These are phyloP conservation scores for Caenorhabditis imperialis DNA, from an alignment of 2,888 invertebrate genomes.

Conservation along the genomic window DNA sequence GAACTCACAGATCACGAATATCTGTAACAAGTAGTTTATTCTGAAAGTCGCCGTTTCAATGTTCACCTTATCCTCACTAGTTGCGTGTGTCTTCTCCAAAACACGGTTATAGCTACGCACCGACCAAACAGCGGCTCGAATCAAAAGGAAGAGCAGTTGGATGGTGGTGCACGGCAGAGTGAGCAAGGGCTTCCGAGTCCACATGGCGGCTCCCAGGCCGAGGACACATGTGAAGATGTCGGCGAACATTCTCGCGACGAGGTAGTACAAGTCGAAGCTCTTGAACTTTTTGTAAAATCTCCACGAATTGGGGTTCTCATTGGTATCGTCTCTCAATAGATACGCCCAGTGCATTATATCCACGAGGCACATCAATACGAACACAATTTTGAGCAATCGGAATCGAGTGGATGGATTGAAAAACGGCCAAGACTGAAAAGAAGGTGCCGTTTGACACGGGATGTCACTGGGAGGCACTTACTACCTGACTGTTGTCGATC, in stretches of 20 bases:
- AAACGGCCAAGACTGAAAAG: constrained; percentile 51
- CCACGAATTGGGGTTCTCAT: constrained; percentile 65
- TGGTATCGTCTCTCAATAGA: constrained; percentile 65
- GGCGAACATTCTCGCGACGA: constrained; percentile 68
- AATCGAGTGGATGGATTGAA: constrained; percentile 56
- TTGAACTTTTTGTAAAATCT: constrained; percentile 65
- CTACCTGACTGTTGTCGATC: constrained; percentile 48
- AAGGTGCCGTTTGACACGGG: background rate
- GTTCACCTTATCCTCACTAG: constrained; percentile 60
- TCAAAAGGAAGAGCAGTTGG: constrained; percentile 64
- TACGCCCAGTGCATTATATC: constrained; percentile 72
- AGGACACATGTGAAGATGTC: constrained; percentile 71
- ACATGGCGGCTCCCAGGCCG: constrained; percentile 71
- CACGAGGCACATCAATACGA: constrained; percentile 64
- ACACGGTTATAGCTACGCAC: constrained; percentile 56
- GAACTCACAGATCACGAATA: constrained; percentile 67
- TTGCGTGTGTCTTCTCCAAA: constrained; percentile 52
- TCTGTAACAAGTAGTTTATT: constrained; percentile 46
- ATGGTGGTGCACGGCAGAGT: constrained; percentile 67
- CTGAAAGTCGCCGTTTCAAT: background rate
- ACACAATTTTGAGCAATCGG: constrained; percentile 55
- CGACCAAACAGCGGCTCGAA: constrained; percentile 65
- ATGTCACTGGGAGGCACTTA: background rate
- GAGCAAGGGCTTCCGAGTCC: constrained; percentile 67
- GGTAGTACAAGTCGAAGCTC: constrained; percentile 62